Base-by-base conservation (phyloP, 2,888 invertebrate genomes). In the Drosophila mulleri region DNA sequence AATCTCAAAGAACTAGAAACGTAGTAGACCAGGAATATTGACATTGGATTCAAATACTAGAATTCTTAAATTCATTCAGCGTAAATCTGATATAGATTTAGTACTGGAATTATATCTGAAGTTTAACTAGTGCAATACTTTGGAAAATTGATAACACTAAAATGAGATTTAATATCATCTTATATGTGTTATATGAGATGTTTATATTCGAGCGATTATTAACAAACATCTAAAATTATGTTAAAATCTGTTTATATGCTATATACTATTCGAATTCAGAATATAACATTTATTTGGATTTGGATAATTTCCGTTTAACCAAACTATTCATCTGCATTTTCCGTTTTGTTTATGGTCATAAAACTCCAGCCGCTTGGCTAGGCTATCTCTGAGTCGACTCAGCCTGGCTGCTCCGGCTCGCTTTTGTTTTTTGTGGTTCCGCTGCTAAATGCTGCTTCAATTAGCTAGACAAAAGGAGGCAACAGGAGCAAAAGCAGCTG, bases 361-460 rank as follows among this genome's bases (percentile, higher is more conserved):
- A 8, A 8, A 26, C 5, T 29, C 9, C 2, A 11, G 2, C 8
- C 1, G 12, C 12, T 48, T n/a, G 7, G 29, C 54, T 18, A 59
- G 59, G 47, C 26, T 29, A 48, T 29, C 29, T 29, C 2, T 29
- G 18, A 7, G 48, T 32, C 29, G 20, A 6, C 26, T 39, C 6
- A n/a, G 26, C 18, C 11, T 11, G 23, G 6, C 5, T n/a, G 11
- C 16, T 23, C 1, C 47, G 9, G 14, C 29, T 29, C 37, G 47
- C 59, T 39, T 59, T 47, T 37, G 60, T 56, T 58, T 56, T 64
- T 48, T 52, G 37, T 23, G 45, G n/a, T 20, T 47, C 53, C 52
- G 26, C n/a, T 39, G 52, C 70, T 75, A 72, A 68, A 69, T 56
- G 64, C 65, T 72, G 56, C 70, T 67, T 72, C 75, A 83, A 85